Evolutionary conservation across 2,113 vertebrate genomes (phyloP).

Genomic region (Boulengeromyrus knoepffleri): DNA sequence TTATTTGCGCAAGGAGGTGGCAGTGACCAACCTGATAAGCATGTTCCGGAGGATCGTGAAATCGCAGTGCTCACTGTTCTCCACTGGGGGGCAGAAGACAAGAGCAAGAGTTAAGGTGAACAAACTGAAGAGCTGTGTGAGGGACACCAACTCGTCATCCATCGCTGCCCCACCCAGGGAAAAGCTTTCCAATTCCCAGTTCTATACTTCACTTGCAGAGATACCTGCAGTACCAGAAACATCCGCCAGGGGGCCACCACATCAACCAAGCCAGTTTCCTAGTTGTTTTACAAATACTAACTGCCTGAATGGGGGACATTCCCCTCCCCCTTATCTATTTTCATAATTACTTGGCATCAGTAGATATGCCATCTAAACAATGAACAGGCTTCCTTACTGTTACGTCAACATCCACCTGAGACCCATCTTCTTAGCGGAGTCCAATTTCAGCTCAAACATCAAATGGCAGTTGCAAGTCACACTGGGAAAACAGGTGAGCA

Average conservation of each 20-base stretch:
- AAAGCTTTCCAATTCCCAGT: not conserved
- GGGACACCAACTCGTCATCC: not conserved
- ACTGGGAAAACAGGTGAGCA: not conserved
- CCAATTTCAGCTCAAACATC: not conserved
- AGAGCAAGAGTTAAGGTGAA: not conserved
- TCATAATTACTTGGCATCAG: slow-evolving; percentile 38
- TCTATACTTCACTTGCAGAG: not conserved
- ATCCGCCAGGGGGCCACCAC: slow-evolving; percentile 33
- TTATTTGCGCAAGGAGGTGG: not conserved
- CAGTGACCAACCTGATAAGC: slow-evolving; percentile 78
- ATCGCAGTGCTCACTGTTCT: slow-evolving; percentile 93
- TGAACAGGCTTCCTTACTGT: slow-evolving; percentile 2
- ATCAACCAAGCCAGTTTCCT: not conserved
- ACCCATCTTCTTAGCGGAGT: not conserved
- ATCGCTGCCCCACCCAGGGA: not conserved
- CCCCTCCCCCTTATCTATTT: slow-evolving; percentile 30
- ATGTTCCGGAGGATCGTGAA: slow-evolving; percentile 94
- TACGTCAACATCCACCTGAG: not conserved
- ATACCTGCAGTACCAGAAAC: slow-evolving; percentile 20
- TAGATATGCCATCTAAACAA: slow-evolving; percentile 23
- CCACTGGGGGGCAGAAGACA: slow-evolving; percentile 62
- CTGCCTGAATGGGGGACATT: not conserved
- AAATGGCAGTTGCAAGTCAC: not conserved
- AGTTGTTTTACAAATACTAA: not conserved
- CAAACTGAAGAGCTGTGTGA: not conserved